Evolutionary conservation across 2,797 vertebrate species (phyloP), one percentile per base, ranked within the genome.

Genomic region (Hypotaenidia philippensis): DNA sequence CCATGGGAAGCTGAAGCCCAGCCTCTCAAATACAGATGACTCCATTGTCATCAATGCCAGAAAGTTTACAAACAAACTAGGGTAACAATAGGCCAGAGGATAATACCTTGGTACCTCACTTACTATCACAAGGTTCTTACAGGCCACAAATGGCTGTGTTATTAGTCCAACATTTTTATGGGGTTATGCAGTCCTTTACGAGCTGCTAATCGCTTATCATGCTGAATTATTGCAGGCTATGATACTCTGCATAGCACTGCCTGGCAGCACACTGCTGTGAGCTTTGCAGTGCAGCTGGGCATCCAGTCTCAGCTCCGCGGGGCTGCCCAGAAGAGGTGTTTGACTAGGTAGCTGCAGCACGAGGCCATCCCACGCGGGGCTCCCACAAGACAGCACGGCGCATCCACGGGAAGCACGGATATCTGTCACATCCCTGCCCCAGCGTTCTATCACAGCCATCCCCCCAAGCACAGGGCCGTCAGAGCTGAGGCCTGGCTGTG

Each of bases 281-380:
- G 53, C 9, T 75, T 27, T 10, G 44, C 23, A 44, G 49, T 1
- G 0, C 38, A 45, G 53, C 49, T 1, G 1, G 56, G 29, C 2
- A 4, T 57, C 9, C 13, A 61, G 32, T 5, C 17, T 10, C 10
- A 32, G 34, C n/a, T 41, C 4, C 0, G 32, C 50, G 13, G 5
- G 2, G 4, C 27, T 61, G 59, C 21, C 31, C 2, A 6, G n/a
- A 31, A 44, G 80, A 68, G 27, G 32, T 36, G 6, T 40, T 71
- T 68, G 59, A 10, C 13, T 15, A 12, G 22, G 59, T n/a, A 52
- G 11, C 55, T 41, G 19, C 41, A 69, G 38, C 53, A 25, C 0
- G 0, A 85, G 26, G 25, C 45, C 34, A 25, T 6, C 18, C 45
- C 6, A 1, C 3, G 1, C 0, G 3, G n/a, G 3, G 5, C 18